Evolutionary conservation across 2,797 vertebrate genomes (phyloP).

Genomic region (Pachyuromys duprasi): DNA sequence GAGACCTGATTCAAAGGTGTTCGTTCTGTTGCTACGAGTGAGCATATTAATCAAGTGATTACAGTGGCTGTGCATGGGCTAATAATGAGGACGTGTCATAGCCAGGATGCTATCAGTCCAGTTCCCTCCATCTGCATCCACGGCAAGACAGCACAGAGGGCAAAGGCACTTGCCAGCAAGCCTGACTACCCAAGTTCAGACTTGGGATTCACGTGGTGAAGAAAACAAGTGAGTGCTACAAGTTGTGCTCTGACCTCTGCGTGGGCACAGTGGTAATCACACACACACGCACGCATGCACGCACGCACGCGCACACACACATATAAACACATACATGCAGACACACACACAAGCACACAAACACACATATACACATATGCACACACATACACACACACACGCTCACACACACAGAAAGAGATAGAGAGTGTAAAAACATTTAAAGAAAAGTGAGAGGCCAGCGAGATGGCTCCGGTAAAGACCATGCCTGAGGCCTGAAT

Average conservation of each 20-base stretch:
- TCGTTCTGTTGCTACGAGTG: not conserved
- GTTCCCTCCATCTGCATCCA: not conserved
- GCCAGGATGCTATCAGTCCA: not conserved
- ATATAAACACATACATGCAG: not conserved
- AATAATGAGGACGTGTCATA: not conserved
- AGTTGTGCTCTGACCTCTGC: not conserved
- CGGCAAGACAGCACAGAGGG: not conserved
- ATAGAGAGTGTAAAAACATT: not conserved
- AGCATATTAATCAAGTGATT: not conserved
- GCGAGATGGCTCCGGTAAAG: not conserved
- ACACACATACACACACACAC: not conserved
- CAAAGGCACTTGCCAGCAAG: not conserved
- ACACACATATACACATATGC: not conserved
- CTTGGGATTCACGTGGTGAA: not conserved
- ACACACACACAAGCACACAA: not conserved
- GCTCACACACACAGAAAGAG: not conserved
- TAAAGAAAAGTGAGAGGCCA: not conserved
- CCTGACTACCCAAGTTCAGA: not conserved
- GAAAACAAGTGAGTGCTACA: not conserved
- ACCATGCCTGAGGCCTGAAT: not conserved
- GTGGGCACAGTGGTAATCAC: not conserved
- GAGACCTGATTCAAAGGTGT: not conserved
- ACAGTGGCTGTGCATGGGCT: not conserved
- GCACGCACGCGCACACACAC: not conserved
- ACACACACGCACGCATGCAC: too few species aligned